Evolutionary conservation across 2,113 vertebrate species (phyloP), one percentile per base, ranked within the genome.

Genomic region (Perca fluviatilis): DNA sequence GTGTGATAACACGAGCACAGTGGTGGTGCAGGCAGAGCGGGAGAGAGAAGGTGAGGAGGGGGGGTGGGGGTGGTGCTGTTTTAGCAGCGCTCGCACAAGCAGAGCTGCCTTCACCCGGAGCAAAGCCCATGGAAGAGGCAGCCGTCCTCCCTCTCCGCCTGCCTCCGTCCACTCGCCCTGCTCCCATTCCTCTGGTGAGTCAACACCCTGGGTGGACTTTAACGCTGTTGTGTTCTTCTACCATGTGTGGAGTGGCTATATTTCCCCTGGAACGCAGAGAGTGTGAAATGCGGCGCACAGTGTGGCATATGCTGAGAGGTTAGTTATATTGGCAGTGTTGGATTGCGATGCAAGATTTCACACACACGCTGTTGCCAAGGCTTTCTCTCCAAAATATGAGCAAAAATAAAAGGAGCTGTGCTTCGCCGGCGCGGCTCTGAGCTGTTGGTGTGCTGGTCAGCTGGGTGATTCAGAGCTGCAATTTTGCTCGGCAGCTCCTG

Each of bases 151-250:
- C 5, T 53, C 79, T 61, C 21, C 15, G 21, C 53, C 36, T 56
- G 56, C 69, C 58, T 84, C 82, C 77, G 10, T 46, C 75, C 72
- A 62, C 65, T 75, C 76, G 7, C 36, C 11, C 80, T 72, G 49
- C 72, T 30, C 3, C 66, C 13, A 9, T 33, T 64, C 73, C 82
- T 83, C 74, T 23, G 90, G 90, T 92, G 86, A 90, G 88, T 88
- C 54, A 21, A 79, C 70, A 30, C 25, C 53, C 77, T 73, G 36
- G 27, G 40, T 36, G 49, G 65, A 78, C 60, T 65, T 43, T 33
- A 65, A 47, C 8, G 10, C 23, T 40, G 21, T 14, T 71, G 57
- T 36, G 40, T 66, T 33, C 33, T 78, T 15, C 61, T 19, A n/a
- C 5, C 0, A 18, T 67, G n/a, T 64, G 74, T 82, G 54, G 16